Base-by-base conservation (phyloP, 2,113 vertebrate species). In the Mandrillus leucophaeus region DNA sequence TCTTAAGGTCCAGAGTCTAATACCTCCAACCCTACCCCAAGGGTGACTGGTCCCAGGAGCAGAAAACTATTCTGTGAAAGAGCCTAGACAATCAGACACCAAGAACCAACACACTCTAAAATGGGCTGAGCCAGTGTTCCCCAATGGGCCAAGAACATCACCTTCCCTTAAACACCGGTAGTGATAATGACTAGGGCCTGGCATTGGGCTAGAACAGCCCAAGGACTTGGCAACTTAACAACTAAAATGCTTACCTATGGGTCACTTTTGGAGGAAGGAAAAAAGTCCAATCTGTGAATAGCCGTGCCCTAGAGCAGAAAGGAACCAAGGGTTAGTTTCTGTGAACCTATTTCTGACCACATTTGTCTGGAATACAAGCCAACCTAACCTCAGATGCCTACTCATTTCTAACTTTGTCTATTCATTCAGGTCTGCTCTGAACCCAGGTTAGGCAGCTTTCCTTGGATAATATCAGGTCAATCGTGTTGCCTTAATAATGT, bases 381-480 rank as follows among this genome's bases (percentile, higher is more conserved):
- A 83, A 55, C 20, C 20, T 57, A 23, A 25, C 32, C 25, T 72
- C 57, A 45, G 12, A 92, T 40, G 38, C 11, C 10, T 57, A 35
- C 14, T 6, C n/a, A 16, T 45, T 88, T 79, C 81, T 78, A 52
- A 57, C 12, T 73, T 25, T 52, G 5, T 48, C 30, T 12, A 81
- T 84, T 88, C 72, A 90, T 93, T 96, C 55, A 78, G 43, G 50
- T 38, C n/a, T 40, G 23, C 87, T 85, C n/a, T n/a, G 30, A 88
- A 92, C 18, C 11, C 50, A 66, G 78, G 1, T 25, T 68, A n/a
- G 8, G 5, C 27, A 38, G 25, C 32, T 88, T 73, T 87, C 94
- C 84, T 92, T 78, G 82, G 40, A 59, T 70, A 59, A 76, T 5
- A 92, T 43, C 48, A 72, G 38, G 57, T 48, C 64, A 93, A 27